Evolutionary conservation across 2,113 vertebrate species (phyloP).

Genomic region (Pachyramphus minor): DNA sequence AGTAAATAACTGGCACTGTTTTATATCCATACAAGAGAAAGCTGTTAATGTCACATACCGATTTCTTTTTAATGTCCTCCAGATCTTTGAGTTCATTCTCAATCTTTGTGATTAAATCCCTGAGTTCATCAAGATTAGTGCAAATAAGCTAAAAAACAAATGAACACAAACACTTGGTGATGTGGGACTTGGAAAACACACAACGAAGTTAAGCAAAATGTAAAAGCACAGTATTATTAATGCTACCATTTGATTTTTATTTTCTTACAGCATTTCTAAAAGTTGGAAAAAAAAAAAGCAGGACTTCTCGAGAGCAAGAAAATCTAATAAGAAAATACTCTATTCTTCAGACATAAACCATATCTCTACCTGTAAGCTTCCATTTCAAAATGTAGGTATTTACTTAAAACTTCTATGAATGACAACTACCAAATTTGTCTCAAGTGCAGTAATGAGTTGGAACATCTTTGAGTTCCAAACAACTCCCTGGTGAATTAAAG

Average conservation of each 20-base stretch:
- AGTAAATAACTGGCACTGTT: slow-evolving; percentile 57
- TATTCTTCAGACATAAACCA: background rate
- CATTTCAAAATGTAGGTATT: background rate
- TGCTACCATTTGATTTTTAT: slow-evolving; percentile 14
- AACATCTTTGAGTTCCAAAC: background rate
- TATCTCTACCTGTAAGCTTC: background rate
- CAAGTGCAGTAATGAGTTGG: background rate
- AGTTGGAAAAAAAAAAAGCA: background rate
- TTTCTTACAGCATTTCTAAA: background rate
- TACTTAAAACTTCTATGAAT: slow-evolving; percentile 2
- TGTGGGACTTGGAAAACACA: slow-evolving; percentile 65
- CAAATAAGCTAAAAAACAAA: slow-evolving; percentile 90
- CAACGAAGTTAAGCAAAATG: slow-evolving; percentile 64
- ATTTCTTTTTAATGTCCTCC: slow-evolving; percentile 94
- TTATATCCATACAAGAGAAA: slow-evolving; percentile 63
- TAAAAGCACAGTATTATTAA: slow-evolving; percentile 44
- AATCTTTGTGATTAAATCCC: slow-evolving; percentile 93
- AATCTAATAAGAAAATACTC: slow-evolving; percentile 13
- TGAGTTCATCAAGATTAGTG: slow-evolving; percentile 93
- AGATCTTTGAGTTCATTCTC: slow-evolving; percentile 93
- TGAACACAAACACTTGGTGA: slow-evolving; percentile 73
- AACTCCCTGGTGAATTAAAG: background rate
- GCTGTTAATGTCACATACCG: slow-evolving; percentile 82
- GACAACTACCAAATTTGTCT: slow-evolving; percentile 47
- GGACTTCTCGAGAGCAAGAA: background rate